Evolutionary conservation across 2,888 invertebrate species (phyloP).

Genomic region (Papilio protenor): DNA sequence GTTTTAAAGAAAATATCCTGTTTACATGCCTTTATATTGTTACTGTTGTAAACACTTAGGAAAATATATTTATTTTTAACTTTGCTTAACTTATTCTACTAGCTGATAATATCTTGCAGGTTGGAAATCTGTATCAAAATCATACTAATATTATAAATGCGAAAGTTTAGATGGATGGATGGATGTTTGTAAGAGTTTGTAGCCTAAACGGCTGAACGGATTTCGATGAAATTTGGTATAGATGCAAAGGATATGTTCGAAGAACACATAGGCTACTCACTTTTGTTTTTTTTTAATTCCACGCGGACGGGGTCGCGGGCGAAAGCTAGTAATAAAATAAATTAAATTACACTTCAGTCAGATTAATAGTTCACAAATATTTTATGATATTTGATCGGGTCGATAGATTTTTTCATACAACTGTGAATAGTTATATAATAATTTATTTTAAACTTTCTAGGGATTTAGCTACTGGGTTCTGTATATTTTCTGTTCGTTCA

Average conservation of each 20-base stretch:
- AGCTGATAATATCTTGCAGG: neutral
- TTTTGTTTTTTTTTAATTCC: too few relatives aligned
- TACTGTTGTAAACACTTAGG: slow-evolving; percentile 19
- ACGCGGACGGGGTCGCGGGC: too few relatives aligned
- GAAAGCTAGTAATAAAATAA: neutral
- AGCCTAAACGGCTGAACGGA: too few relatives aligned
- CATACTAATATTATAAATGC: too few relatives aligned
- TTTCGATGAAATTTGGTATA: too few relatives aligned
- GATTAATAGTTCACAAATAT: neutral
- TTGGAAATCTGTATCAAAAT: neutral
- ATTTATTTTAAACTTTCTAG: neutral
- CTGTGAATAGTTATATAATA: neutral
- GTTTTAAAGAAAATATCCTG: slow-evolving; percentile 36
- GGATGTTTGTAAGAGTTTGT: too few relatives aligned
- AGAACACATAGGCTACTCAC: too few relatives aligned
- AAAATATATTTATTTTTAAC: slow-evolving; percentile 2
- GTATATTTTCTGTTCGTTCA: neutral
- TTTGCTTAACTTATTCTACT: neutral
- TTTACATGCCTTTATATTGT: slow-evolving; percentile 24
- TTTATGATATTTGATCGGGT: neutral
- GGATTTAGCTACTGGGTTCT: neutral
- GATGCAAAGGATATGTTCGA: too few relatives aligned
- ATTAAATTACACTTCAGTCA: neutral
- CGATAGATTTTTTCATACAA: neutral
- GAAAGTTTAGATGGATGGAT: too few relatives aligned